These are phyloP conservation scores for Saccostrea glomerata DNA, from an alignment of 1,140 invertebrate species.

Conservation along the genomic window DNA sequence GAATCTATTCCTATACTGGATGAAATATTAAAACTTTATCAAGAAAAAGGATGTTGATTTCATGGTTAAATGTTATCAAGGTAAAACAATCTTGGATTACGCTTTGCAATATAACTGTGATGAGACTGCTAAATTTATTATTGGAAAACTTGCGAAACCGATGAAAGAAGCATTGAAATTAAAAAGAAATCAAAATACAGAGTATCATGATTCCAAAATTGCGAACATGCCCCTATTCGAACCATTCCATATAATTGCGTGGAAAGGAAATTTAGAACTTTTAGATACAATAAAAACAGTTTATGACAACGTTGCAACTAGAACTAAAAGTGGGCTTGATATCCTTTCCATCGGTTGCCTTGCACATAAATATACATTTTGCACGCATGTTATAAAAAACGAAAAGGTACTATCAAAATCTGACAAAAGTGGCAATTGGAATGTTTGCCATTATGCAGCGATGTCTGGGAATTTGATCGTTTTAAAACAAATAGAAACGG, in stretches of 20 bases:
- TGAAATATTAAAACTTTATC: not conserved
- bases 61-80: not conserved
- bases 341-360: not conserved
- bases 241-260: not conserved
- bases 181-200: not conserved
- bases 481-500: not conserved
- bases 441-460: not conserved
- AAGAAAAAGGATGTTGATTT: not conserved
- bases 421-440: not conserved
- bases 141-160: not conserved
- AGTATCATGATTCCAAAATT: not conserved
- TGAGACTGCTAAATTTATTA: not conserved
- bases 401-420: not conserved
- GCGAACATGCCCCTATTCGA: no score
- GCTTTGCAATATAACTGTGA: not conserved
- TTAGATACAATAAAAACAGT: not conserved
- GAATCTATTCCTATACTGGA: not conserved
- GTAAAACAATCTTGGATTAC: not conserved
- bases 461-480: not conserved
- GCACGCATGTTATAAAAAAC: not conserved
- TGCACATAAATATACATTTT: not conserved
- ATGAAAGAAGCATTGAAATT: not conserved
- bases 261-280: not conserved
- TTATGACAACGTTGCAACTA: not conserved
- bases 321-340: not conserved